Evolutionary conservation across 2,797 vertebrate genomes (phyloP), one percentile per base, ranked within the genome.

Genomic region (Pygocentrus nattereri): DNA sequence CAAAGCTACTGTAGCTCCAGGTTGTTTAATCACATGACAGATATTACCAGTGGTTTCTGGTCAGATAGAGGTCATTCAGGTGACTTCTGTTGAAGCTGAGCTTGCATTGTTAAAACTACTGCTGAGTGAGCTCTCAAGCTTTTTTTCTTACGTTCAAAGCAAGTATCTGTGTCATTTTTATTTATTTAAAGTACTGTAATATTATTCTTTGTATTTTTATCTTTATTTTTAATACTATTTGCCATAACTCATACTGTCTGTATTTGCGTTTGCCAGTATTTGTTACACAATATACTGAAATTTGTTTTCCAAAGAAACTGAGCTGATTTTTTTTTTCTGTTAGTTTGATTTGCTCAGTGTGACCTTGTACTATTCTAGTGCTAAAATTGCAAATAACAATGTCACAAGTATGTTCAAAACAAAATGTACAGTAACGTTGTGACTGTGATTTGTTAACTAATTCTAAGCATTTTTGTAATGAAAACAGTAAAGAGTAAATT

Each of bases 151-250:
- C 70, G 19, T 31, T 68, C 73, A 83, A 79, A 80, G 74, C 64
- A 76, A 74, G 61, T 82, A 69, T 82, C 74, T 44, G 27, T 78
- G 59, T 82, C 65, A 18, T 25, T 77, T 80, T 82, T 85, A 87
- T 86, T 88, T 89, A 88, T 85, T 87, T 82, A 75, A 85, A 74
- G 84, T 85, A 84, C 82, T 85, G 64, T 84, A 84, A 81, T 85
- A 80, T 75, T 88, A 84, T 86, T 85, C 74, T 82, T 69, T 62
- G 71, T 68, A 71, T 85, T 87, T 85, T 85, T 82, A 74, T 85
- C 76, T 80, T 64, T 80, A 73, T 56, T 49, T 82, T 85, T 72
- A 76, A 64, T 87, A 75, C 50, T 76, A 47, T 82, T 82, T 83
- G 58, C 83, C 70, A 64, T 85, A 77, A 80, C 81, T 77, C 69